Base-by-base conservation (phyloP, 2,888 invertebrate genomes). In the Julus scanicus region DNA sequence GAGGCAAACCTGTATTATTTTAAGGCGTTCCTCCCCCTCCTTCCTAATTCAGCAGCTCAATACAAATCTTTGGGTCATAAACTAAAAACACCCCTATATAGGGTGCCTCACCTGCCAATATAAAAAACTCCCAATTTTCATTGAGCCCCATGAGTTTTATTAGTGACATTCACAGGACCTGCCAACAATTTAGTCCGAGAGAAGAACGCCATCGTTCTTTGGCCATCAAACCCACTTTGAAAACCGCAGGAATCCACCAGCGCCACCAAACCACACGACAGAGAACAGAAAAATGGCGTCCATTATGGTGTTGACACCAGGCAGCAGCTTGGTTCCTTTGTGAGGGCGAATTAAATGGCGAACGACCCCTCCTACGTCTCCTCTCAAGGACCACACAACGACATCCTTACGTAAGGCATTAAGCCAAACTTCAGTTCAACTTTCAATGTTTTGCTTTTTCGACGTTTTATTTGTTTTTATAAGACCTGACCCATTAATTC, bases 281-380 rank as follows among this genome's bases (percentile, higher is more conserved):
- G 63, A 63, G 20, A 63, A 63, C n/a, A 63, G 63, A 63, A 63
- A 63, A 63, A 63, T 63, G 63, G 63, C 63, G 63, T 6, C 63
- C 20, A 63, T 63, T 63, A 63, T 20, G 20, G 63, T 63, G 63
- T 63, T 63, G 63, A 63, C 63, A 63, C 63, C 20, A 63, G 63
- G 8, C 20, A 63, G 20, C 63, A 63, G 63, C 63, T 63, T 63
- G 63, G 63, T 63, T 20, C 63, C 63, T 20, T 63, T 63, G 63
- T 63, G 20, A 63, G 17, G 63, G 6, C 63, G 20, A 63, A 20
- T 63, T 63, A 57, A n/a, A 63, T 63, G 20, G 20, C 20, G 20
- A 20, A 20, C 20, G 20, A 63, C n/a, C 63, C 63, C 63, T 63
- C 63, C 63, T 63, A 63, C 20, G 8, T 63, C 20, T 63, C 6